phyloP scores from a whole-genome alignment of 1,140 invertebrate species.

The Tetramorium parvispinum region DNA sequence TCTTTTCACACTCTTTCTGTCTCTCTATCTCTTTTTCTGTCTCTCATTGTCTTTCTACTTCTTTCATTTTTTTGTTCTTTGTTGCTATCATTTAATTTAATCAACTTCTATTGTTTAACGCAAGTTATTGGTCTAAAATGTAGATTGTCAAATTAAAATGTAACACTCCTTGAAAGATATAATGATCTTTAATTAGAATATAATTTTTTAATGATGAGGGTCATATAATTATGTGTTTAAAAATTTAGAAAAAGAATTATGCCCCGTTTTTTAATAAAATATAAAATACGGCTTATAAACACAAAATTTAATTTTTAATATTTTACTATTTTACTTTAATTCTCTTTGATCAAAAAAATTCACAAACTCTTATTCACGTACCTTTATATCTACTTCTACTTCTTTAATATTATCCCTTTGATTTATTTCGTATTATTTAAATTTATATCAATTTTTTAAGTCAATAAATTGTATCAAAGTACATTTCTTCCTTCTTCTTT shows the following conservation, averaged over 20 bases:
- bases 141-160: not conserved
- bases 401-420: not conserved
- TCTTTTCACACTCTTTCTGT: constrained; percentile 4
- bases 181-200: not conserved
- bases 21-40: constrained; percentile 11
- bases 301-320: not conserved
- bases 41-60: not conserved
- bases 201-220: not conserved
- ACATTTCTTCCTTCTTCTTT: not conserved
- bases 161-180: not conserved
- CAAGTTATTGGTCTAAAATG: constrained; percentile 10
- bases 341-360: not conserved
- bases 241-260: not conserved
- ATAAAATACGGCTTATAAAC: not conserved
- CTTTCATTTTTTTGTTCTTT: not conserved
- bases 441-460: constrained; percentile 45
- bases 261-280: not conserved
- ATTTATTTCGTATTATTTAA: constrained; percentile 25
- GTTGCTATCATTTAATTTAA: constrained; percentile 16
- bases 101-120: constrained; percentile 9
- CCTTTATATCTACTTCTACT: not conserved
- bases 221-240: not conserved
- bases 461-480: constrained; percentile 39
- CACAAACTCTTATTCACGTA: not conserved
- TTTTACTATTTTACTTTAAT: not conserved